Evolutionary conservation across 92 coral and sea anemone genomes (phyloP).

Genomic region (Epizoanthus illoricatus): DNA sequence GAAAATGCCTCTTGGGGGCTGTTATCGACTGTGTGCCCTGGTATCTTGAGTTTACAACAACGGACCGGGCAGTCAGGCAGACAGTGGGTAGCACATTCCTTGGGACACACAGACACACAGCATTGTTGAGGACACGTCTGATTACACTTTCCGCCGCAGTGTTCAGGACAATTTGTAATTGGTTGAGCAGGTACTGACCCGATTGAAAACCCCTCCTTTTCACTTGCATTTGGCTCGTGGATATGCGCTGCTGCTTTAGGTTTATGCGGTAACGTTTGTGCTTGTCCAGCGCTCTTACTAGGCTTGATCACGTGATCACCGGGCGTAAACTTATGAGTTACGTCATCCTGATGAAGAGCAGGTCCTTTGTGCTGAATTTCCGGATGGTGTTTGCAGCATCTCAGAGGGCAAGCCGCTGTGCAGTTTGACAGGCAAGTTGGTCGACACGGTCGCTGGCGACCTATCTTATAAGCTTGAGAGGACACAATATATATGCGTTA

Average conservation of each 20-base stretch:
- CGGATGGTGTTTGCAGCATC: constrained; percentile 56
- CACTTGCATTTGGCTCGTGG: constrained; percentile 3
- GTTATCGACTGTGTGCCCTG: constrained; percentile 6
- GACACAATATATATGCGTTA: neutral
- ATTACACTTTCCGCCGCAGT: constrained; percentile 51
- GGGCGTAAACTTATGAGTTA: too few relatives aligned
- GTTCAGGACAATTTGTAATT: constrained; percentile 41
- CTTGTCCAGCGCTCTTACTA: neutral
- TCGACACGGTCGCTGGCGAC: constrained; percentile 57
- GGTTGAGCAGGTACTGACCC: constrained; percentile 20
- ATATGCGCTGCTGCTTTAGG: neutral
- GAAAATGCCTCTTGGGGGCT: constrained; percentile 7
- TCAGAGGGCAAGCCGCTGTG: constrained; percentile 48
- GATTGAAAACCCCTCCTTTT: constrained; percentile 14
- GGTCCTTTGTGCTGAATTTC: constrained; percentile 31
- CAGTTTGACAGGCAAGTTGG: constrained; percentile 54
- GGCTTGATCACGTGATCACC: too few relatives aligned
- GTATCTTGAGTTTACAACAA: constrained; percentile 33
- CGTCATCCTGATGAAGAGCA: neutral
- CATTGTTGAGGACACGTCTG: constrained; percentile 73
- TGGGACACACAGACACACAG: constrained; percentile 40
- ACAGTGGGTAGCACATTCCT: constrained; percentile 37
- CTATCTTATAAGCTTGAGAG: constrained; percentile 69
- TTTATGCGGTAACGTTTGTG: neutral
- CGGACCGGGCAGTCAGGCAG: constrained; percentile 20